phyloP scores from a whole-genome alignment of 2,797 vertebrate species.

The Heteromormyrus szaboi region DNA sequence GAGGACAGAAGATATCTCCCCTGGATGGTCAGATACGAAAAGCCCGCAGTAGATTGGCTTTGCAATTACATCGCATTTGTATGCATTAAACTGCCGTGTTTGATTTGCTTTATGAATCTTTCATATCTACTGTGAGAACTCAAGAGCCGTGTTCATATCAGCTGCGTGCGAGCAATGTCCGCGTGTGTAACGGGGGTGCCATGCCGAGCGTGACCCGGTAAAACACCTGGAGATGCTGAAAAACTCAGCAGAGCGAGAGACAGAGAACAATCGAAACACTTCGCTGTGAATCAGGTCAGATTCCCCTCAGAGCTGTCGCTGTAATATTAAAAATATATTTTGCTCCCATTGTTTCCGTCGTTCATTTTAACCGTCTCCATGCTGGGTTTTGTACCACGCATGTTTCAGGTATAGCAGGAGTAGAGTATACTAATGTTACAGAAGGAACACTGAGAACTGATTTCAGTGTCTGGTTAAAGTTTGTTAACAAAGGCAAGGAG shows the following conservation, averaged over 20 bases:
- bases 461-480: not conserved
- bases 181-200: not conserved
- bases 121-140: not conserved
- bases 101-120: not conserved
- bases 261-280: not conserved
- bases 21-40: not conserved
- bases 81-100: conserved; percentile 1
- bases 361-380: not conserved
- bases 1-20: not conserved
- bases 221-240: not conserved
- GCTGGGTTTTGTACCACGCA: not conserved
- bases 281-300: not conserved
- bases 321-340: not conserved
- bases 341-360: not conserved
- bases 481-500: not conserved
- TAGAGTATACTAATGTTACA: not conserved
- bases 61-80: not conserved
- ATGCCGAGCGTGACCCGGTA: not conserved
- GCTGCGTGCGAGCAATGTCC: not conserved
- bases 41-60: not conserved
- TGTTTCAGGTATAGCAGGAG: not conserved
- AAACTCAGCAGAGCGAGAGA: not conserved
- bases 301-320: conserved; percentile 4
- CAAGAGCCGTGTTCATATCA: not conserved
- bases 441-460: not conserved